phyloP scores from a whole-genome alignment of 2,797 vertebrate species.

The Eptatretus atami region DNA sequence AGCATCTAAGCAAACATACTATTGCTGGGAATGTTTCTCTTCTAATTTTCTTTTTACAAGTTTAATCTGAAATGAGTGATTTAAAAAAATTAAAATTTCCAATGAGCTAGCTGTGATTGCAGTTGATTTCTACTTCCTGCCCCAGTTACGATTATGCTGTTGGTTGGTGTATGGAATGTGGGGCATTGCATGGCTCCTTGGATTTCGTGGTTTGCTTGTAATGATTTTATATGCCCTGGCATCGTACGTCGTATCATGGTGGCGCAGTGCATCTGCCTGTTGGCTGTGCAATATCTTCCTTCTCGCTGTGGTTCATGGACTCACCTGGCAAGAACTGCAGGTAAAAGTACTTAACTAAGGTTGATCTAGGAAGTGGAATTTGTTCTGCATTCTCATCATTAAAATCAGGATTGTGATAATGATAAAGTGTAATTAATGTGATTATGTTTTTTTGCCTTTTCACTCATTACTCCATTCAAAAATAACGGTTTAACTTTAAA shows the following conservation, averaged over 20 bases:
- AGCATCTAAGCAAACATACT: no score
- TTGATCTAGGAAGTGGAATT: not conserved
- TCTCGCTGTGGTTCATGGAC: conserved; percentile 33
- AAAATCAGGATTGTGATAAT: no score
- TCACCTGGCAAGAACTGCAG: conserved; percentile 37
- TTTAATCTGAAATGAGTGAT: no score
- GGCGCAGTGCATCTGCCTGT: conserved; percentile 23
- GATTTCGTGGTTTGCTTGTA: conserved; percentile 26
- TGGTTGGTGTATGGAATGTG: conserved; percentile 35
- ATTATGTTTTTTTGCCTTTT: no score
- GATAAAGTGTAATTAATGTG: no score
- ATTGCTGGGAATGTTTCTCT: no score
- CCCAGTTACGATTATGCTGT: conserved; percentile 24
- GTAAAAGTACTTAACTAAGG: conserved; percentile 15
- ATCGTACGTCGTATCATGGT: conserved; percentile 38
- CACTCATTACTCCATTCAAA: no score
- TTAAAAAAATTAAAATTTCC: no score
- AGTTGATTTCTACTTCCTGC: not conserved
- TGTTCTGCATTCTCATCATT: no score
- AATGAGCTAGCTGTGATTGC: conserved; percentile 1
- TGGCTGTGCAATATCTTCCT: conserved; percentile 46
- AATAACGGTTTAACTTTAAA: no score
- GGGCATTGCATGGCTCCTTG: conserved; percentile 34
- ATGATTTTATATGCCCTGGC: conserved; percentile 32
- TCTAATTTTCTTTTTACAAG: no score